Evolutionary conservation across 2,888 invertebrate genomes (phyloP).

Genomic region (Serripes groenlandicus): DNA sequence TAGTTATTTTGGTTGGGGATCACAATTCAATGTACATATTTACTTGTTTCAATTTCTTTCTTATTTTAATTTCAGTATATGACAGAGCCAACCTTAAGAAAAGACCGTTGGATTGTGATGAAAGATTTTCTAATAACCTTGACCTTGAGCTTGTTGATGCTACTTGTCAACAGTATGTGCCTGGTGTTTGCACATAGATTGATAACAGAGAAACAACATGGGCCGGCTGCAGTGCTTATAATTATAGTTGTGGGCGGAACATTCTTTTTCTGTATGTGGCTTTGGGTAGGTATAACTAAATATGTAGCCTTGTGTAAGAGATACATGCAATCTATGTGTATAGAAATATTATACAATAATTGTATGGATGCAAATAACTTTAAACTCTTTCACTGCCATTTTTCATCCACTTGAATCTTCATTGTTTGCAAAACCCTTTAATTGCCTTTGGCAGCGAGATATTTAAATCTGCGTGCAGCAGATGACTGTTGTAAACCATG

Average conservation of each 20-base stretch:
- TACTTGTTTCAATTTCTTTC: not conserved
- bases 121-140: constrained; percentile 32
- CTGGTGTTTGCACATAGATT: constrained; percentile 37
- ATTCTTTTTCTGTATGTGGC: constrained; percentile 31
- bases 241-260: constrained; percentile 11
- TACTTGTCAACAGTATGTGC: constrained; percentile 21
- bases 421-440: too few species aligned
- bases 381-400: too few species aligned
- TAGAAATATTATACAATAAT: too few species aligned
- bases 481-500: not conserved
- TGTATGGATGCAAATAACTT: too few species aligned
- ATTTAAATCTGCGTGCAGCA: too few species aligned
- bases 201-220: constrained; percentile 23
- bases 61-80: constrained; percentile 35
- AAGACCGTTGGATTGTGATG: constrained; percentile 29
- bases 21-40: too few species aligned
- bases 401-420: too few species aligned
- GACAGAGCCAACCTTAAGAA: constrained; percentile 31
- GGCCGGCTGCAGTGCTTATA: constrained; percentile 42
- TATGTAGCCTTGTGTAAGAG: too few species aligned
- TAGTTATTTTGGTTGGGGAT: too few species aligned
- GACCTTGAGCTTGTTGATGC: constrained; percentile 19
- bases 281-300: too few species aligned
- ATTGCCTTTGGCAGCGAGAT: too few species aligned
- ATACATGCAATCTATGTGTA: too few species aligned